phyloP scores from a whole-genome alignment of 2,797 vertebrate genomes.

The Emydoidea blandingii region DNA sequence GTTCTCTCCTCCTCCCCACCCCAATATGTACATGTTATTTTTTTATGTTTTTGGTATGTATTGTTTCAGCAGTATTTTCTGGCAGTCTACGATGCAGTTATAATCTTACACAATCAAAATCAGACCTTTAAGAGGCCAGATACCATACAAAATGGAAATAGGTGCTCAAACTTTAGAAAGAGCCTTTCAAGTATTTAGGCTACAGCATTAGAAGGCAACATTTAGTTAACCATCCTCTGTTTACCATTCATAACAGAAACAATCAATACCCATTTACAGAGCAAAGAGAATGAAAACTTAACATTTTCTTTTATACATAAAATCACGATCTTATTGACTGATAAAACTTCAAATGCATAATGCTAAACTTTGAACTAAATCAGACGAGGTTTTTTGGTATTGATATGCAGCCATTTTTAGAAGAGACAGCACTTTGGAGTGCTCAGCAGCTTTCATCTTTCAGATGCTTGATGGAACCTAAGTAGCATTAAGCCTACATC shows the following conservation, averaged over 20 bases:
- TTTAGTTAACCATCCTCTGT: constrained; percentile 74
- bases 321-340: constrained; percentile 82
- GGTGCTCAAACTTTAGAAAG: constrained; percentile 51
- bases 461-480: constrained; percentile 79
- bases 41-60: neutral
- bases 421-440: constrained; percentile 71
- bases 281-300: constrained; percentile 80
- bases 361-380: constrained; percentile 76
- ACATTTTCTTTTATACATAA: constrained; percentile 80
- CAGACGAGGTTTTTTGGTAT: constrained; percentile 67
- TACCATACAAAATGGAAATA: constrained; percentile 51
- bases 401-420: constrained; percentile 74
- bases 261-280: constrained; percentile 92
- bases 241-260: constrained; percentile 76
- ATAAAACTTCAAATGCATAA: constrained; percentile 77
- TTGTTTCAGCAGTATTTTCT: neutral
- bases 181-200: constrained; percentile 61
- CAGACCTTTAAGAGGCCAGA: neutral
- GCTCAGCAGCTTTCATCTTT: constrained; percentile 82
- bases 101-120: neutral
- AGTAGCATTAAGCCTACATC: constrained; percentile 76
- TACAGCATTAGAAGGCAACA: constrained; percentile 68
- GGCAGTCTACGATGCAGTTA: neutral
- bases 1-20: neutral
- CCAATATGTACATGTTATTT: neutral